Base-by-base conservation (phyloP, 2,888 invertebrate genomes). In the Heteromyza rotundicornis region DNA sequence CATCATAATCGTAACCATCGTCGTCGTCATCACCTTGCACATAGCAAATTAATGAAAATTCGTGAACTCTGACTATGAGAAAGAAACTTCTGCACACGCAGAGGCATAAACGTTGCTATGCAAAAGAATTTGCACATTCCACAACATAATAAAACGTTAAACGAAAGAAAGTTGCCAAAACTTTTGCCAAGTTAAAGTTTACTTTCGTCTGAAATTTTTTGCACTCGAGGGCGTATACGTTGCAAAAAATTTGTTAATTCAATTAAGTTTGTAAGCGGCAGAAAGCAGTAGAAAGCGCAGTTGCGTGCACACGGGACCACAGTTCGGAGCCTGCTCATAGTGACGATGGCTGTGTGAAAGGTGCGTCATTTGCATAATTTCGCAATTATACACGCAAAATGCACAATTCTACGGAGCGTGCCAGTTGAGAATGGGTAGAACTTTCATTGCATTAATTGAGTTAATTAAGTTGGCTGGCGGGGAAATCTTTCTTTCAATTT, bases 311-410 rank as follows among this genome's bases (percentile, higher is more conserved):
- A n/a, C 40, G n/a, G 10, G 10, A n/a, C n/a, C 14, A n/a, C 40
- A n/a, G 40, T 40, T 10, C 12, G 10, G n/a, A n/a, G n/a, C n/a
- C n/a, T n/a, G n/a, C n/a, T n/a, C n/a, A n/a, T n/a, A n/a, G n/a
- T n/a, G n/a, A n/a, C n/a, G n/a, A n/a, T n/a, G n/a, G n/a, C n/a
- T n/a, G 10, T 51, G 27, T 2, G 40, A 19, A 32, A 47, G 51
- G 12, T 47, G 35, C 54, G 23, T 65, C 59, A 70, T 67, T 70
- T 70, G 65, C 68, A 70, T 68, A 70, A 70, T 70, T 67, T 65
- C 62, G 61, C 67, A 70, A 70, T 68, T 70, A 68, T 27, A 54
- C 19, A 32, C n/a, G 40, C 12, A 40, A 40, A 40, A 59, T 24
- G 59, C 47, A 44, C 23, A 51, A 58, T 58, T 51, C 17, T 51